These are phyloP conservation scores for Drosophila pseudoananassae DNA, from an alignment of 1,140 invertebrate genomes.

Conservation along the genomic window DNA sequence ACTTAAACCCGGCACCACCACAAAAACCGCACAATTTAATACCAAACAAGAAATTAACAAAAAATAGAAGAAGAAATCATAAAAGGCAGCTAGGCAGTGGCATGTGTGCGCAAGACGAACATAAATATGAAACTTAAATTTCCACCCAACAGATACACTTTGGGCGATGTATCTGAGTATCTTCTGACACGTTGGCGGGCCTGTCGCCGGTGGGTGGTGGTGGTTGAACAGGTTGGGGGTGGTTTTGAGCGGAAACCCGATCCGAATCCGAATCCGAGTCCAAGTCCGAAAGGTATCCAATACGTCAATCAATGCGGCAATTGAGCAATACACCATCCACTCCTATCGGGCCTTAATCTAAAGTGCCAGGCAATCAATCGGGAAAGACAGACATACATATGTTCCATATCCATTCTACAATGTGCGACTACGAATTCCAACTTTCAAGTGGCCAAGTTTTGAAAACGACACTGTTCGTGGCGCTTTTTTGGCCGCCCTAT, in stretches of 20 bases:
- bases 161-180: conserved; percentile 24
- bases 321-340: conserved; percentile 17
- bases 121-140: conserved; percentile 44
- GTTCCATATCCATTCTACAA: background rate
- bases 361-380: conserved; percentile 18
- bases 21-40: conserved; percentile 82
- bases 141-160: conserved; percentile 47
- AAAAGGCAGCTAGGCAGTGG: background rate
- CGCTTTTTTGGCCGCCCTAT: conserved; percentile 65
- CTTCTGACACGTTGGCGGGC: conserved; percentile 1
- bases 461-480: conserved; percentile 2
- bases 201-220: conserved; percentile 1
- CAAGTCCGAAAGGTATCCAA: conserved; percentile 9
- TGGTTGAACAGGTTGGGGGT: conserved; percentile 29
- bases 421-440: background rate
- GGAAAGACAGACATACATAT: conserved; percentile 5
- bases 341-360: conserved; percentile 7
- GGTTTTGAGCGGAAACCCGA: conserved; percentile 13
- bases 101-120: conserved; percentile 2
- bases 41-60: conserved; percentile 55
- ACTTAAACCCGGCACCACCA: conserved; percentile 66
- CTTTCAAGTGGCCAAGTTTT: background rate
- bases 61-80: background rate
- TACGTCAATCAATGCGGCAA: conserved; percentile 29
- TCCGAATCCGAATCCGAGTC: background rate